Evolutionary conservation across 2,113 vertebrate genomes (phyloP).

Genomic region (Chinchilla lanigera): DNA sequence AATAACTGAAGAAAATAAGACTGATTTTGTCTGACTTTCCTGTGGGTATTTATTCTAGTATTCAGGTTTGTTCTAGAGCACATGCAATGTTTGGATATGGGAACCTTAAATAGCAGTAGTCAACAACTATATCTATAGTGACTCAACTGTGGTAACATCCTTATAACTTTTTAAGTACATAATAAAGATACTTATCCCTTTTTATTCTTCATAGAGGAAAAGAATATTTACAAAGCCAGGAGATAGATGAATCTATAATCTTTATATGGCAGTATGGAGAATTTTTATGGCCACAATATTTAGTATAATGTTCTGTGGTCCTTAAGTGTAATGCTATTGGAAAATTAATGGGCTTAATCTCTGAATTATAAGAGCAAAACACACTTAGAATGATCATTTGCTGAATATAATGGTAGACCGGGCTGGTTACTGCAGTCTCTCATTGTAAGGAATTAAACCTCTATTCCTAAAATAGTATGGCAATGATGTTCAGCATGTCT

Average conservation of each 20-base stretch:
- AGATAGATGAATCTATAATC: constrained; percentile 41
- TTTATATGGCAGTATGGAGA: background rate
- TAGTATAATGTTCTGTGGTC: constrained; percentile 29
- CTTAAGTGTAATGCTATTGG: constrained; percentile 25
- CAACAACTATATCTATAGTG: background rate
- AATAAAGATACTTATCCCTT: constrained; percentile 37
- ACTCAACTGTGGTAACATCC: background rate
- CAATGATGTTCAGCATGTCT: background rate
- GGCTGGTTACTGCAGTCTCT: background rate
- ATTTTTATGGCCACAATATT: constrained; percentile 4
- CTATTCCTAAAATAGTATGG: background rate
- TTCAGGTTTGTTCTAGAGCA: background rate
- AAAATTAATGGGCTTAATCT: constrained; percentile 18
- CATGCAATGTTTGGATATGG: background rate
- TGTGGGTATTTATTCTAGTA: background rate
- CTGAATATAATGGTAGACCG: background rate
- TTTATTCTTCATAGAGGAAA: background rate
- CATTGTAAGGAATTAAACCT: constrained; percentile 36
- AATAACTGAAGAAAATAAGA: constrained; percentile 26
- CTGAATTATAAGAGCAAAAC: constrained; percentile 50
- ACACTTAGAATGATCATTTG: constrained; percentile 55
- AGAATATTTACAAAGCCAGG: background rate
- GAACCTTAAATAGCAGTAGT: background rate
- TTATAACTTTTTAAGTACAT: constrained; percentile 29
- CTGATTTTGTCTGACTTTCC: background rate